Conservation (phyloP, 2,113 vertebrate species). For the Puntigrus tetrazona region DNA sequence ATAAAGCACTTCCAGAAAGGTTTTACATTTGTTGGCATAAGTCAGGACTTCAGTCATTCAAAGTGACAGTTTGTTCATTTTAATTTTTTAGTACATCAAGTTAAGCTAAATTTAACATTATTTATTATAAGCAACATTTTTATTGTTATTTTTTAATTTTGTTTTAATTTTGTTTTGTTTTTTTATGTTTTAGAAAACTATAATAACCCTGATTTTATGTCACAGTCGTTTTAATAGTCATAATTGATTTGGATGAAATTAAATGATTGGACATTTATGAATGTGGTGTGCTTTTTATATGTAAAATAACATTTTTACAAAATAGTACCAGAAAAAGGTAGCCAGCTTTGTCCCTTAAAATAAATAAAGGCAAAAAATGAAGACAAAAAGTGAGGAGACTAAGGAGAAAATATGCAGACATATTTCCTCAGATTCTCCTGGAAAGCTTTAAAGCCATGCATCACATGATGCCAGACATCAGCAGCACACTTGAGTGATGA, state of each 20-base stretch:
- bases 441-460: neutral
- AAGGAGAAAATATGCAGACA: too few species aligned
- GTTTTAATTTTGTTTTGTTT: too few species aligned
- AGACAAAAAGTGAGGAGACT: too few species aligned
- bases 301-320: too few species aligned
- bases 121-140: neutral
- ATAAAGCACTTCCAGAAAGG: neutral
- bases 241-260: neutral
- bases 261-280: neutral
- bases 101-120: neutral
- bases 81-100: neutral
- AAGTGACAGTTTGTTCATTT: neutral
- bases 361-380: too few species aligned
- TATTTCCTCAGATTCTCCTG: neutral
- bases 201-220: neutral
- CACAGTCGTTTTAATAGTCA: neutral
- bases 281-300: neutral
- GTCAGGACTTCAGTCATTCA: neutral
- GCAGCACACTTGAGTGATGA: constrained; percentile 12
- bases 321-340: too few species aligned
- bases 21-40: neutral
- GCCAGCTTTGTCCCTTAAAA: too few species aligned
- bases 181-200: neutral
- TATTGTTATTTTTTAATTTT: neutral
- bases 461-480: neutral